Conservation (phyloP, 2,113 vertebrate species). For the Festucalex cinctus region DNA sequence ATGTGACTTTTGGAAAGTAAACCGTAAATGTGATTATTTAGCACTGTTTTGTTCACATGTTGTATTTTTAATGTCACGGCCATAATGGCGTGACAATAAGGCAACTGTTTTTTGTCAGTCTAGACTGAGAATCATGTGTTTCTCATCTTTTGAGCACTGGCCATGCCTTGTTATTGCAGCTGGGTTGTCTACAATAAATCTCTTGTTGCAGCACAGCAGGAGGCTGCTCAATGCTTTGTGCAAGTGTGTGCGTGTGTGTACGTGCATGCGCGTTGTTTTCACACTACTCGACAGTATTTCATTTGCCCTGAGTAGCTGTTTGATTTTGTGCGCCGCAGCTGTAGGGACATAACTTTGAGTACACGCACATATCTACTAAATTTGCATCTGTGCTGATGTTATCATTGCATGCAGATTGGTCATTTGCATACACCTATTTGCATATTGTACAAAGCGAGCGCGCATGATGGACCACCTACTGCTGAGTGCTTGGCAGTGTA, state of each 20-base stretch:
- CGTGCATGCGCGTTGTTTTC: constrained; percentile 32
- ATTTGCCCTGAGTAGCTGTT: constrained; percentile 30
- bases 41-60: not conserved
- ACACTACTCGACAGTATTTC: constrained; percentile 41
- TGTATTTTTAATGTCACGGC: not conserved
- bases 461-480: constrained; percentile 59
- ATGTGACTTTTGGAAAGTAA: not conserved
- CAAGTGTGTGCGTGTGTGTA: constrained; percentile 24
- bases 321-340: constrained; percentile 32
- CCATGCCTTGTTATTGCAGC: constrained; percentile 71
- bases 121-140: constrained; percentile 49
- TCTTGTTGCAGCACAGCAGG: constrained; percentile 68
- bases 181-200: constrained; percentile 71
- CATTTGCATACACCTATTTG: constrained; percentile 69
- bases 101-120: constrained; percentile 34
- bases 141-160: constrained; percentile 50
- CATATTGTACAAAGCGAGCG: constrained; percentile 59
- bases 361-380: constrained; percentile 4
- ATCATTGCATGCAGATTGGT: constrained; percentile 34
- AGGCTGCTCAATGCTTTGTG: constrained; percentile 56
- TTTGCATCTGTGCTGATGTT: constrained; percentile 50
- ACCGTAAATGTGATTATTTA: not conserved
- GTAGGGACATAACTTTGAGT: not conserved
- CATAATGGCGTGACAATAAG: constrained; percentile 44
- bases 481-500: constrained; percentile 55